Conservation (phyloP, 2,888 invertebrate species). For the Noctua comes region DNA sequence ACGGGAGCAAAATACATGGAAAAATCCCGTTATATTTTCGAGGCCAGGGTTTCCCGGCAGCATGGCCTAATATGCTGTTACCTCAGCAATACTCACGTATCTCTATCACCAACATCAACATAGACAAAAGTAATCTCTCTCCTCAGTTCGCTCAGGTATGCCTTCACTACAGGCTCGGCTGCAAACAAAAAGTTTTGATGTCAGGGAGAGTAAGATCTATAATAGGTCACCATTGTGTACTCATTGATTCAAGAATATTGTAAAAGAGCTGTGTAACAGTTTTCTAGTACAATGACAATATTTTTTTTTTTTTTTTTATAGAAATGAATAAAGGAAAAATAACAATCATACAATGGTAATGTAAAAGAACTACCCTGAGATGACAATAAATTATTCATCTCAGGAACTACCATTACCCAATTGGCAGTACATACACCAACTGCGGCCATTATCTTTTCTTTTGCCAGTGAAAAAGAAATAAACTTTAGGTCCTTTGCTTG, state of each 20-base stretch:
- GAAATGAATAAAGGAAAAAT: too few species aligned
- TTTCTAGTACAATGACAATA: neutral
- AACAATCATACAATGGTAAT: neutral
- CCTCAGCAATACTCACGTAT: constrained; percentile 92
- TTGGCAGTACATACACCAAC: constrained; percentile 93
- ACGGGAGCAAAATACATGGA: too few species aligned
- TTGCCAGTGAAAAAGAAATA: constrained; percentile 87
- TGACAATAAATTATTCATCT: neutral
- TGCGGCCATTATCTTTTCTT: constrained; percentile 91
- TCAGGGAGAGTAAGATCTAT: neutral
- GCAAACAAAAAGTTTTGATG: constrained; percentile 65
- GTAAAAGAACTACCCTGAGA: neutral
- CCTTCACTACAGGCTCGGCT: constrained; percentile 95
- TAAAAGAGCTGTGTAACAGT: neutral
- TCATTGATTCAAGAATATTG: neutral
- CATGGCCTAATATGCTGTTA: neutral
- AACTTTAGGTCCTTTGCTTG: constrained; percentile 72
- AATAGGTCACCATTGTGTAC: neutral
- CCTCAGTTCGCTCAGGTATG: constrained; percentile 91
- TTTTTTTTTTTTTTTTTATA: too few species aligned
- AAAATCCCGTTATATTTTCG: too few species aligned
- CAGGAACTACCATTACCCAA: constrained; percentile 72
- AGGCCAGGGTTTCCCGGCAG: neutral
- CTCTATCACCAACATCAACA: constrained; percentile 94
- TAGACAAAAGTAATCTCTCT: constrained; percentile 92